phyloP scores from a whole-genome alignment of 2,888 invertebrate genomes.

The Sycophila texana region DNA sequence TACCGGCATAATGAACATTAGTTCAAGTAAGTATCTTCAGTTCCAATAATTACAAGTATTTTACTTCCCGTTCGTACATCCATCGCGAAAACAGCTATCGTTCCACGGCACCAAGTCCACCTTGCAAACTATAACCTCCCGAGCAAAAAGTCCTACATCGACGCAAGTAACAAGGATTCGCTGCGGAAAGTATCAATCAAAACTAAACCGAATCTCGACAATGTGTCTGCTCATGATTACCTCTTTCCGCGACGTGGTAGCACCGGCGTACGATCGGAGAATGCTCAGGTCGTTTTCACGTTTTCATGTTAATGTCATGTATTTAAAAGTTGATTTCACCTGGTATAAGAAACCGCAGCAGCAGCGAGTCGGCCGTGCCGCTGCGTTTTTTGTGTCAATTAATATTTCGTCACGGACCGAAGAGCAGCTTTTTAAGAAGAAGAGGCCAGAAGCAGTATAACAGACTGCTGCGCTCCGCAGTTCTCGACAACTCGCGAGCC shows the following conservation, averaged over 20 bases:
- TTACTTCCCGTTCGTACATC: no score
- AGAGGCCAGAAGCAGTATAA: neutral
- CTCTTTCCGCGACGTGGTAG: no score
- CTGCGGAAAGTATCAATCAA: conserved; percentile 44
- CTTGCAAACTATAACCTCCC: neutral
- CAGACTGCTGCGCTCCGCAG: neutral
- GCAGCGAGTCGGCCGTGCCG: neutral
- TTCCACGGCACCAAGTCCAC: conserved; percentile 14
- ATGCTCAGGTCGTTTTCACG: conserved; percentile 22
- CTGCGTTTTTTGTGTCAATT: conserved; percentile 69
- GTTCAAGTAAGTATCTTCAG: neutral
- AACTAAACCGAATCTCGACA: conserved; percentile 32
- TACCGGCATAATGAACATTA: neutral
- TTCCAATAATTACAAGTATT: no score
- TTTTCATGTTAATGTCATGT: conserved; percentile 39
- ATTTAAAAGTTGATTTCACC: conserved; percentile 46
- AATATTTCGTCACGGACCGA: conserved; percentile 68
- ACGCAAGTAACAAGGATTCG: conserved; percentile 11
- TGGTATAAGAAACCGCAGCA: conserved; percentile 13
- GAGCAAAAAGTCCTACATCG: neutral
- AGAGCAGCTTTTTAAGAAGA: conserved; percentile 29
- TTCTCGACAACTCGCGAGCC: neutral
- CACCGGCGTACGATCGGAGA: neutral
- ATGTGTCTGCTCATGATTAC: neutral
- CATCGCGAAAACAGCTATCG: neutral